Percentiles rank a stretch among this genome's conserved stretches.
Evolutionary conservation across 2,113 vertebrate genomes (phyloP).

Genomic region (Boulengeromyrus knoepffleri): DNA sequence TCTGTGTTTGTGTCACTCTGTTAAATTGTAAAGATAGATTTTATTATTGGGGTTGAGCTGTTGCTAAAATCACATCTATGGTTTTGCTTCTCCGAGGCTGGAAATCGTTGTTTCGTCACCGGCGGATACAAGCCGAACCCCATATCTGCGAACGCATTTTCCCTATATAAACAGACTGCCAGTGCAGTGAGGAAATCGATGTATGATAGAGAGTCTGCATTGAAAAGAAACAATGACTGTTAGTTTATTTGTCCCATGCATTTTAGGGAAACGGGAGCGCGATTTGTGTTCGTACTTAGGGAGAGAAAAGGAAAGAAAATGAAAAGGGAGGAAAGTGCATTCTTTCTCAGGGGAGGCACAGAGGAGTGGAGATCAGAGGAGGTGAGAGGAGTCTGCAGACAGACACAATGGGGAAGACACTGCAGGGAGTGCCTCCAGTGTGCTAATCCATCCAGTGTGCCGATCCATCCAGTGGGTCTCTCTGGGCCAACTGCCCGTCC

Average conservation of each 20-base stretch:
- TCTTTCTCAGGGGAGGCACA: not conserved
- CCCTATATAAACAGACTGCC: not conserved
- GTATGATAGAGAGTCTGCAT: not conserved
- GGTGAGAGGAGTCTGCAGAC: constrained; percentile 27
- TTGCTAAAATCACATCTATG: not conserved
- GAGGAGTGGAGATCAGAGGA: not conserved
- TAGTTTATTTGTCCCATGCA: not conserved
- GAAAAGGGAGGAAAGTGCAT: not conserved
- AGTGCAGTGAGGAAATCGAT: not conserved
- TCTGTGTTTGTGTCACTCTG: not conserved
- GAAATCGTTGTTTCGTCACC: not conserved
- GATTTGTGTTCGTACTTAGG: not conserved
- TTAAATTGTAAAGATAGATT: not conserved
- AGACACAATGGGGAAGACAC: constrained; percentile 35
- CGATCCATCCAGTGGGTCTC: constrained; percentile 43
- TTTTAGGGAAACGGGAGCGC: not conserved
- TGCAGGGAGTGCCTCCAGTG: constrained; percentile 36
- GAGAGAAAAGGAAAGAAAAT: not conserved
- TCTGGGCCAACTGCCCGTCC: constrained; percentile 37
- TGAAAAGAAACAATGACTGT: constrained; percentile 3
- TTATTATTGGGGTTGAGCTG: constrained; percentile 6
- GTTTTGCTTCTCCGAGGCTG: not conserved
- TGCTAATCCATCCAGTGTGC: constrained; percentile 26
- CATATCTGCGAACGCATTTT: not conserved
- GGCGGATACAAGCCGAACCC: not conserved